Evolutionary conservation across 2,113 vertebrate genomes (phyloP).

Genomic region (Ophiodon elongatus): DNA sequence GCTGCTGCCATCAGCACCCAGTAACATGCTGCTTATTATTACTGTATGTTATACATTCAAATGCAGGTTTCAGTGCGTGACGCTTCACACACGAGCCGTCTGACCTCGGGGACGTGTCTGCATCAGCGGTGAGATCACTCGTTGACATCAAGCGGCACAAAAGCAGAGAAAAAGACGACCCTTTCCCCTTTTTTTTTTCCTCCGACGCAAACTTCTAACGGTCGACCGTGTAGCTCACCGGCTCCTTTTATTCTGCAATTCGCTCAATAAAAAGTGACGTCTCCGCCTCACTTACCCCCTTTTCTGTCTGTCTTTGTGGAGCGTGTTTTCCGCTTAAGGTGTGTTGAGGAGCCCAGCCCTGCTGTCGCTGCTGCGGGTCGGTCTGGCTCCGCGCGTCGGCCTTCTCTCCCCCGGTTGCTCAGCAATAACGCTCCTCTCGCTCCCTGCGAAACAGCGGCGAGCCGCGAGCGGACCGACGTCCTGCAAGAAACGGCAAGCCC

Average conservation of each 20-base stretch:
- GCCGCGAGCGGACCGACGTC: slow-evolving; percentile 2
- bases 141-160: slow-evolving; percentile 40
- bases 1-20: slow-evolving; percentile 67
- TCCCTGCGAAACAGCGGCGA: slow-evolving; percentile 45
- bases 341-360: slow-evolving; percentile 66
- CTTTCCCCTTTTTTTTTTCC: neutral
- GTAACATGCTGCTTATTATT: too few relatives aligned
- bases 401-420: slow-evolving; percentile 71
- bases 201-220: slow-evolving; percentile 45
- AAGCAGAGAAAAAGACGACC: slow-evolving; percentile 37
- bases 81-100: neutral
- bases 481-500: neutral
- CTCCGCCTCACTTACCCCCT: slow-evolving; percentile 57
- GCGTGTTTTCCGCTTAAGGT: slow-evolving; percentile 33
- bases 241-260: neutral
- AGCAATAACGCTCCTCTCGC: slow-evolving; percentile 57
- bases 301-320: slow-evolving; percentile 22
- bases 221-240: neutral
- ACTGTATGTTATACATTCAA: too few relatives aligned
- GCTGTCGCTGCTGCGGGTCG: slow-evolving; percentile 62
- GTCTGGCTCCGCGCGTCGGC: slow-evolving; percentile 53
- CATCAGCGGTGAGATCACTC: slow-evolving; percentile 2
- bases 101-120: neutral
- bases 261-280: slow-evolving; percentile 16
- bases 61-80: neutral